Base-by-base conservation (phyloP, 30 jellyfish, hydroid and myxozoan genomes). In the Nemopilema nomurai region DNA sequence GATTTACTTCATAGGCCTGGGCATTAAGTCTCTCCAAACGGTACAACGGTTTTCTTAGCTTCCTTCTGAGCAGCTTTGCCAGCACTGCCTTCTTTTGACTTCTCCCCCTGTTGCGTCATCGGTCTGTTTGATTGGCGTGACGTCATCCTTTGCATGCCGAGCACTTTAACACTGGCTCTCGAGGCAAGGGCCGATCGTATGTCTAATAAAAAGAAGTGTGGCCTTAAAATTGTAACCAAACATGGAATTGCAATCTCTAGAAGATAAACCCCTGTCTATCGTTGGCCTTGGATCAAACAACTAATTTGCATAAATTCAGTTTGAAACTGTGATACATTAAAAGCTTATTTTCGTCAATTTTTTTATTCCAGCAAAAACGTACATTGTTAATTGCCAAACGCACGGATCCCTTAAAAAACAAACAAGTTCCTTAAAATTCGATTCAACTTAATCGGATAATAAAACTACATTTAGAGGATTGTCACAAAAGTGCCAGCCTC, bases 151-250 rank as follows among this genome's bases (percentile, higher is more conserved):
- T 83, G 86, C 22, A 81, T 72, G 30, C 86, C 77, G 4, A 83
- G 62, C 25, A 83, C 91, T 50, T 83, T 83, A 6, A 52, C 84
- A 21, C 91, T 83, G 31, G 86, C 27, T 30, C 91, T 68, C 29
- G 91, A 83, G 20, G 91, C 91, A 73, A 83, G 51, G 31, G 30
- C 71, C 19, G 86, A 73, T 6, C 91, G 91, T 29, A 83, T 83
- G 27, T 83, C 91, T 83, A 74, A 20, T 17, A 51, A 0, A 69
- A 16, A 51, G 28, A 82, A 51, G 3, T 32, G 1, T 41, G 31
- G 23, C 8, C 9, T 16, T 51, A 28, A 1, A 1, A 76, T 16
- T n/a, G 26, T 8, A 32, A 9, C 16, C 49, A 73, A 20, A 49
- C 26, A 13, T 24, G 51, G 18, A 18, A 23, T 24, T 16, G 26